A percentile compares a stretch with the other conserved stretches of the same genome.
phyloP scores from a whole-genome alignment of 2,113 vertebrate species.

The Campylomormyrus numenius region DNA sequence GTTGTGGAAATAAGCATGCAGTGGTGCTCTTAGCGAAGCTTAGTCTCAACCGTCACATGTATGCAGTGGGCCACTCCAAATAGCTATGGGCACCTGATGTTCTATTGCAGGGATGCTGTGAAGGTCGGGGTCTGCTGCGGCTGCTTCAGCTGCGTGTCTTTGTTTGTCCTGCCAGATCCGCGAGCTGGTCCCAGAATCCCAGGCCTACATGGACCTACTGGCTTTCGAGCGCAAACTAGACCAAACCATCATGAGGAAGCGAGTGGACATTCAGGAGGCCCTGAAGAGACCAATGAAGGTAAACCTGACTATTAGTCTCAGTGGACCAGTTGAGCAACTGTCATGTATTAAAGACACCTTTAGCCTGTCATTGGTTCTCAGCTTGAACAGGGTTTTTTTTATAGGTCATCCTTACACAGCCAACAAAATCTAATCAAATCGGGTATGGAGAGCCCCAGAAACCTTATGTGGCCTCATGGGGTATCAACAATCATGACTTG shows the following conservation, averaged over 20 bases:
- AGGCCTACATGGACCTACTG: slow-evolving; percentile 78
- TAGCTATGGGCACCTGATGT: not conserved
- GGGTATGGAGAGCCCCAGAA: not conserved
- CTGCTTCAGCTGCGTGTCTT: not conserved
- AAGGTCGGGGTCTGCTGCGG: not conserved
- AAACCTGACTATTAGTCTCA: not conserved
- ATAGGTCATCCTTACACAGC: not conserved
- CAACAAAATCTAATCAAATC: not conserved
- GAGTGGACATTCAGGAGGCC: slow-evolving; percentile 76
- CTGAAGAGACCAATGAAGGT: slow-evolving; percentile 81
- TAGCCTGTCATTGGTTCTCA: not conserved
- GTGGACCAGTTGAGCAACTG: not conserved
- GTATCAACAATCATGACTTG: not conserved
- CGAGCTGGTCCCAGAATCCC: slow-evolving; percentile 76
- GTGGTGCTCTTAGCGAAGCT: not conserved
- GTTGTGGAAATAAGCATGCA: not conserved
- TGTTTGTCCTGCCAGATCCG: slow-evolving; percentile 48
- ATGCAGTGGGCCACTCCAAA: not conserved
- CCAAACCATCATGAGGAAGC: slow-evolving; percentile 77
- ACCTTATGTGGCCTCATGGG: not conserved
- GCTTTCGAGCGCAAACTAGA: slow-evolving; percentile 76
- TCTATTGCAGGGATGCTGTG: not conserved
- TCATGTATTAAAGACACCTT: not conserved
- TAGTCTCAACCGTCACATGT: not conserved
- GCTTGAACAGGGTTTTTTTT: not conserved